Evolutionary conservation across 1,140 invertebrate genomes (phyloP).

Genomic region (Manduca sexta): DNA sequence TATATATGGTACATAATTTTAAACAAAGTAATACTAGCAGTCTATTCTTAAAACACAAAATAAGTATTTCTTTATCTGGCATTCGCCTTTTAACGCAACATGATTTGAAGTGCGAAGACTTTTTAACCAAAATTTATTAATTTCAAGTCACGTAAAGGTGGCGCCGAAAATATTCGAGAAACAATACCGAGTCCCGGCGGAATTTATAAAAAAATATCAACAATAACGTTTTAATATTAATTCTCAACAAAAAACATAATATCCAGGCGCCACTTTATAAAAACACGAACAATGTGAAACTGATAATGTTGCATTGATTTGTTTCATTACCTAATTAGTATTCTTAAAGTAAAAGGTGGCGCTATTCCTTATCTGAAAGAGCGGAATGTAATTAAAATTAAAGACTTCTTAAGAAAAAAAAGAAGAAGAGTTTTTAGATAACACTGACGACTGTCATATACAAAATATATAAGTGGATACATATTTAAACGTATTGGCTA

Average conservation of each 20-base stretch:
- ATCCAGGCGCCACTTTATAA: constrained; percentile 21
- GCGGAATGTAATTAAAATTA: too few relatives aligned
- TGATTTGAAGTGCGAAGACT: neutral
- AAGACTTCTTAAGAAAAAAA: too few relatives aligned
- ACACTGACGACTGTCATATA: too few relatives aligned
- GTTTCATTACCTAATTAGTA: constrained; percentile 9
- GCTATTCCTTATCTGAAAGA: too few relatives aligned
- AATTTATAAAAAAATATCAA: constrained; percentile 26
- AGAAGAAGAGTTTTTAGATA: too few relatives aligned
- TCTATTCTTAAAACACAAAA: too few relatives aligned
- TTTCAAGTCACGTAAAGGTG: constrained; percentile 3
- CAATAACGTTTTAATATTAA: constrained; percentile 29
- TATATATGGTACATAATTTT: too few relatives aligned
- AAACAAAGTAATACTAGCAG: too few relatives aligned
- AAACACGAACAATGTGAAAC: constrained; percentile 17
- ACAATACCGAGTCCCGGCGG: constrained; percentile 25
- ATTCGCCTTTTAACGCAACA: too few relatives aligned
- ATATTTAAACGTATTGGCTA: too few relatives aligned
- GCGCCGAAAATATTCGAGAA: neutral
- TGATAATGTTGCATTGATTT: constrained; percentile 9
- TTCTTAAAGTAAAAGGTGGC: constrained; percentile 10
- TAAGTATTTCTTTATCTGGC: too few relatives aligned
- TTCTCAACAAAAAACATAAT: constrained; percentile 14
- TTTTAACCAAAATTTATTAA: neutral
- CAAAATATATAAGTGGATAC: too few relatives aligned